Evolutionary conservation across 2,113 vertebrate genomes (phyloP).

Genomic region (Alaudala cheleensis): DNA sequence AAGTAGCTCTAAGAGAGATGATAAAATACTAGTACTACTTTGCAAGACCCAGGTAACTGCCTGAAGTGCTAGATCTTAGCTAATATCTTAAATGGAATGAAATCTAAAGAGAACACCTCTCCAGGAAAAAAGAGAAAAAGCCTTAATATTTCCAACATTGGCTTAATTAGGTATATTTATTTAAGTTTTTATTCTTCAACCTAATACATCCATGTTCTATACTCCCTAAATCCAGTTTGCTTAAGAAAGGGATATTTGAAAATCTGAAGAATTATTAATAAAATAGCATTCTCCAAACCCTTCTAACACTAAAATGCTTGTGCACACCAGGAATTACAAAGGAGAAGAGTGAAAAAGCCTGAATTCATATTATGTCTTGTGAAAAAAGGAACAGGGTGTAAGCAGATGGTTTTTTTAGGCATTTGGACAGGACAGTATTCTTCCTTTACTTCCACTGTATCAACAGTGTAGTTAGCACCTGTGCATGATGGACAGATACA

Average conservation of each 20-base stretch:
- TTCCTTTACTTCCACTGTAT: neutral
- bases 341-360: neutral
- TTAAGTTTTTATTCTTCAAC: neutral
- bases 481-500: fast-evolving
- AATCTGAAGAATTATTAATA: neutral
- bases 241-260: neutral
- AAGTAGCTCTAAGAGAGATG: neutral
- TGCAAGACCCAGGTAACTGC: neutral
- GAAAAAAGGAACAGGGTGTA: neutral
- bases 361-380: neutral
- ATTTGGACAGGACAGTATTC: neutral
- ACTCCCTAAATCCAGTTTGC: neutral
- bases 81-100: neutral
- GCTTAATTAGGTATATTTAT: neutral
- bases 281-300: neutral
- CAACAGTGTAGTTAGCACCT: neutral
- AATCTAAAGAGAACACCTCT: neutral
- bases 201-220: neutral
- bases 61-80: neutral
- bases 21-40: neutral
- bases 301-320: neutral
- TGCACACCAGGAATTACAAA: neutral
- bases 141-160: neutral
- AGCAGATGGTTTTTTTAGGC: neutral
- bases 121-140: neutral